Base-by-base conservation (phyloP, 2,888 invertebrate genomes). In the Rambutsinella grinnellia region DNA sequence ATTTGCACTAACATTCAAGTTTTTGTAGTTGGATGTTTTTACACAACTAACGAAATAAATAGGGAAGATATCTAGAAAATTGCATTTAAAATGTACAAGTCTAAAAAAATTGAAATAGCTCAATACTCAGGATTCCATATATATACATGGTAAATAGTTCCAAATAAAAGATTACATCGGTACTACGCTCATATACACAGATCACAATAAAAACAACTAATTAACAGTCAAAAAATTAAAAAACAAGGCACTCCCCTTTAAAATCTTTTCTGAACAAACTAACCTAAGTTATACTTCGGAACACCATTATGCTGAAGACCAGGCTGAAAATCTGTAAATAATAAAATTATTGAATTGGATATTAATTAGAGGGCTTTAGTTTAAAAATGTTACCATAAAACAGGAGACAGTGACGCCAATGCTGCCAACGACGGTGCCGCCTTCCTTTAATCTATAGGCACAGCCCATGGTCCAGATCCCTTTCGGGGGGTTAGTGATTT, bases 331-430 rank as follows among this genome's bases (percentile, higher is more conserved):
- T 89, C 95, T 95, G 90, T 78, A 91, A 91, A 75, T 84, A 85
- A 65, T 28, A 60, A 46, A 28, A 21, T 21, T 15, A 36, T 49
- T n/a, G 24, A 24, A 58, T 56, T 15, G 44, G 44, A 46, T 15
- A 27, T 57, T 26, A n/a, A 66, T 47, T 49, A 60, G 26, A 44
- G 17, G 28, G 47, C 26, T 47, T 8, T 2, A 36, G 47, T 27
- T 3, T n/a, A 46, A 60, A 17, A 27, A 69, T 24, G 44, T 89
- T 88, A 94, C 95, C 94, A 95, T 93, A 44, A 95, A 88, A 80
- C 92, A 89, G n/a, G 96, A 94, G 36, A 95, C 93, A 24, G 92
- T 90, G 74, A 96, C 91, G 6, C 94, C 95, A 23, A 93, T 91
- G 15, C 91, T 92, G 23, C 95, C 95, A 76, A 96, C 91, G 77